phyloP scores from a whole-genome alignment of 1,140 invertebrate species.

The Cotesia glomerata region DNA sequence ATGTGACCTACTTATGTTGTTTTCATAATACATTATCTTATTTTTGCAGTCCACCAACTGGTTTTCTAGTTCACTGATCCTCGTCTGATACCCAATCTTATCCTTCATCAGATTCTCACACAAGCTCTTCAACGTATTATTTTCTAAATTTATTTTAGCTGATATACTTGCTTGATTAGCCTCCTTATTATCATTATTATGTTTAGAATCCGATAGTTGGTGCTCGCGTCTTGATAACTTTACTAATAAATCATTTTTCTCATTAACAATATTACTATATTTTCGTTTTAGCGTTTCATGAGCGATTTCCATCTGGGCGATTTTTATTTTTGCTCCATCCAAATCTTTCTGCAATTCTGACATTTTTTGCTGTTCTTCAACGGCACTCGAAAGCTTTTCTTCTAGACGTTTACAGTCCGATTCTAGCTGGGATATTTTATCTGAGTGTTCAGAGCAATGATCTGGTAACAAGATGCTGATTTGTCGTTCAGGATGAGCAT shows the following conservation, averaged over 20 bases:
- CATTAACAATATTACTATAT: conserved; percentile 44
- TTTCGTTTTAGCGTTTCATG: conserved; percentile 53
- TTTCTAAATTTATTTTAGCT: conserved; percentile 40
- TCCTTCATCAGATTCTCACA: conserved; percentile 45
- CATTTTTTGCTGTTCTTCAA: conserved; percentile 50
- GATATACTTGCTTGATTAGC: conserved; percentile 39
- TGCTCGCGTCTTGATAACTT: conserved; percentile 42
- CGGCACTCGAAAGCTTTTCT: conserved; percentile 48
- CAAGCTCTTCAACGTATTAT: conserved; percentile 42
- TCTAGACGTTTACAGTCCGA: conserved; percentile 52
- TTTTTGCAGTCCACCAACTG: conserved; percentile 45
- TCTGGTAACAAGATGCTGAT: conserved; percentile 52
- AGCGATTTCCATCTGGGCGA: conserved; percentile 54
- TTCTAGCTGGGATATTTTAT: conserved; percentile 56
- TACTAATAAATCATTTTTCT: conserved; percentile 39
- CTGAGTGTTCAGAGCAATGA: conserved; percentile 55
- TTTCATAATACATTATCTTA: conserved; percentile 39
- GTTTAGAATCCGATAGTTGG: conserved; percentile 39
- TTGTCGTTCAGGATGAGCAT: conserved; percentile 50
- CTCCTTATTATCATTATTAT: conserved; percentile 34
- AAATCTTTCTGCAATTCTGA: conserved; percentile 48
- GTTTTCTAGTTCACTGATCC: conserved; percentile 45
- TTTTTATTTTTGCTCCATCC: conserved; percentile 50
- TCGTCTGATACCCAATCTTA: conserved; percentile 42
- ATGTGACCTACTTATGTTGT: conserved; percentile 31